These are phyloP conservation scores for Ptycholaimellus sp. DNA, from an alignment of 2,888 invertebrate species.

Conservation along the genomic window DNA sequence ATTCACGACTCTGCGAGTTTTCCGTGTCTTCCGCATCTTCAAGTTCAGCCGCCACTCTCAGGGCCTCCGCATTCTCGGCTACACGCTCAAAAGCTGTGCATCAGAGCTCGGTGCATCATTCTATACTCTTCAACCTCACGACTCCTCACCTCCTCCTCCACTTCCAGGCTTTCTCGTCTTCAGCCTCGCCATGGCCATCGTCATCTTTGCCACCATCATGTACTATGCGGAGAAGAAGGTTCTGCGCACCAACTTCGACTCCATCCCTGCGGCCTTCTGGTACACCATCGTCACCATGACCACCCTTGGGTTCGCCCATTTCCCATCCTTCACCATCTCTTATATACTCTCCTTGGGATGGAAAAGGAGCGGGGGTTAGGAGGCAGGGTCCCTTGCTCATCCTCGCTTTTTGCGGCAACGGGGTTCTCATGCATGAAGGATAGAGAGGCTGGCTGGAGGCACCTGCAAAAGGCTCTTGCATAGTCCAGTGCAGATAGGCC, in stretches of 20 bases:
- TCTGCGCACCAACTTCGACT: slow-evolving; percentile 82
- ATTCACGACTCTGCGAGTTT: slow-evolving; percentile 91
- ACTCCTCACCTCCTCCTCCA: background rate
- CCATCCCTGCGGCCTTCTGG: slow-evolving; percentile 99
- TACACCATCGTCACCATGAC: slow-evolving; percentile 99
- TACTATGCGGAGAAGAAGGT: slow-evolving; percentile 99
- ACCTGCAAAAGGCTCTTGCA: too few species aligned
- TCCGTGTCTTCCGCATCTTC: slow-evolving; percentile 97
- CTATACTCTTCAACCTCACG: background rate
- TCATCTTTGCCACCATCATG: slow-evolving; percentile 99
- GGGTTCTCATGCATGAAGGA: too few species aligned
- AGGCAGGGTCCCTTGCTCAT: too few species aligned
- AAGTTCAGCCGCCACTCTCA: slow-evolving; percentile 99
- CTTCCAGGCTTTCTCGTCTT: slow-evolving; percentile 73
- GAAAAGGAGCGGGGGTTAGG: too few species aligned
- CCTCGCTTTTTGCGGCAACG: too few species aligned
- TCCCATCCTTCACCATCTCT: background rate
- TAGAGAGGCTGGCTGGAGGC: too few species aligned
- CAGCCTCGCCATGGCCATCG: slow-evolving; percentile 97
- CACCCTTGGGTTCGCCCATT: slow-evolving; percentile 65
- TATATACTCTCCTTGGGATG: too few species aligned
- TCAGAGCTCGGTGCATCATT: slow-evolving; percentile 38
- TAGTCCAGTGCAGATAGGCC: too few species aligned
- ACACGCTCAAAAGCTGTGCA: slow-evolving; percentile 87
- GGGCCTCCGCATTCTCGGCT: slow-evolving; percentile 88